phyloP scores from a whole-genome alignment of 2,888 invertebrate genomes.

The Lobophora halterata region DNA sequence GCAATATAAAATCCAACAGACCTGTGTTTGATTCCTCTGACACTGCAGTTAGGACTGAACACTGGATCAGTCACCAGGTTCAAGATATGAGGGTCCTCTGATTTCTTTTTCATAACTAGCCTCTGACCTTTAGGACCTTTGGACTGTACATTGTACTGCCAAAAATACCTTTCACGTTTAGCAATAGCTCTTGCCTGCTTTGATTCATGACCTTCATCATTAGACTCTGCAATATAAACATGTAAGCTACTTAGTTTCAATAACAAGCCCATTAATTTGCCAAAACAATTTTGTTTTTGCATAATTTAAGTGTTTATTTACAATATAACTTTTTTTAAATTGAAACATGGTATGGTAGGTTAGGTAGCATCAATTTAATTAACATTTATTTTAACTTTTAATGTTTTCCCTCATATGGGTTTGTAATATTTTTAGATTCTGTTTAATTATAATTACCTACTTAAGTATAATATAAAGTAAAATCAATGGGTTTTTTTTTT shows the following conservation, averaged over 20 bases:
- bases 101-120: slow-evolving; percentile 89
- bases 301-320: slow-evolving; percentile 5
- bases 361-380: too few relatives aligned
- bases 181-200: slow-evolving; percentile 62
- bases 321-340: not conserved
- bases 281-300: slow-evolving; percentile 8
- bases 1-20: too few relatives aligned
- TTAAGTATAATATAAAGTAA: too few relatives aligned
- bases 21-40: slow-evolving; percentile 94
- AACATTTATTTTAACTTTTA: too few relatives aligned
- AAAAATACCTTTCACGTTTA: slow-evolving; percentile 94
- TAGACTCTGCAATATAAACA: slow-evolving; percentile 76
- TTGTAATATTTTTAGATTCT: too few relatives aligned
- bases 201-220: slow-evolving; percentile 81
- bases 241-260: not conserved
- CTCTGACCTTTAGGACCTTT: slow-evolving; percentile 98
- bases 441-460: too few relatives aligned
- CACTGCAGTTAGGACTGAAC: slow-evolving; percentile 94
- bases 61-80: slow-evolving; percentile 97
- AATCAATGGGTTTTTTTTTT: too few relatives aligned
- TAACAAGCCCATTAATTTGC: not conserved
- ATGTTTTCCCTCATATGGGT: too few relatives aligned
- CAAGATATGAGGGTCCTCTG: slow-evolving; percentile 95
- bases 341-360: not conserved
- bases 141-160: slow-evolving; percentile 99